Conservation (phyloP, 2,888 invertebrate genomes). For the Dimorphilus gyrociliatus region DNA sequence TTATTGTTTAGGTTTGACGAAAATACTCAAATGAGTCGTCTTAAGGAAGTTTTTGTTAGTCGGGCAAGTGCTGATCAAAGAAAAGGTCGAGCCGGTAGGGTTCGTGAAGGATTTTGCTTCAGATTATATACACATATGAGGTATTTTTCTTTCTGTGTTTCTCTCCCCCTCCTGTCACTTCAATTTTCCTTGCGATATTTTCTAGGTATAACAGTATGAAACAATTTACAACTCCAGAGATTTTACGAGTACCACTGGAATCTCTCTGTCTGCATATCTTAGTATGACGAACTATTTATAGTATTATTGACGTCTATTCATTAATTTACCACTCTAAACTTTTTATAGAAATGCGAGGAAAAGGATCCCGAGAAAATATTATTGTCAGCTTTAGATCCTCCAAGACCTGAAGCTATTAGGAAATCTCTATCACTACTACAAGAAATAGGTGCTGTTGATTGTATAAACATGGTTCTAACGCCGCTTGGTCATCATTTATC, state of each 20-base stretch:
- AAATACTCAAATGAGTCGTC: slow-evolving; percentile 25
- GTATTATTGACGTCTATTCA: background rate
- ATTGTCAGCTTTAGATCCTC: slow-evolving; percentile 24
- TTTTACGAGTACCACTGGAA: slow-evolving; percentile 30
- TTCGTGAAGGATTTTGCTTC: slow-evolving; percentile 26
- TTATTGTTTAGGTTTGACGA: slow-evolving; percentile 23
- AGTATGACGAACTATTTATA: slow-evolving; percentile 12
- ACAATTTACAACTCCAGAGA: slow-evolving; percentile 16
- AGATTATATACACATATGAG: slow-evolving; percentile 22
- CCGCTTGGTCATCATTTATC: slow-evolving; percentile 33
- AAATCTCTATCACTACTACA: slow-evolving; percentile 25
- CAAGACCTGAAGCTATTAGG: slow-evolving; percentile 16
- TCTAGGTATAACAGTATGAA: background rate
- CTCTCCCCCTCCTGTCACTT: no score
- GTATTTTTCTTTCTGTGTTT: no score
- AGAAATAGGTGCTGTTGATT: slow-evolving; percentile 25
- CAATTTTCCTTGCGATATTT: background rate
- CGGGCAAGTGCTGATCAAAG: slow-evolving; percentile 31
- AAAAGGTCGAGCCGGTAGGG: slow-evolving; percentile 29
- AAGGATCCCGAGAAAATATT: slow-evolving; percentile 26
- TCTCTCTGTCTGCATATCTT: slow-evolving; percentile 32
- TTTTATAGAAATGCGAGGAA: slow-evolving; percentile 26
- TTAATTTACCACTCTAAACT: background rate
- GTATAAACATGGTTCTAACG: slow-evolving; percentile 17
- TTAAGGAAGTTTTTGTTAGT: slow-evolving; percentile 30